A percentile compares a stretch with the other conserved stretches of the same genome.
phyloP scores from a whole-genome alignment of 2,113 vertebrate genomes.

The Rhodinocichla rosea region DNA sequence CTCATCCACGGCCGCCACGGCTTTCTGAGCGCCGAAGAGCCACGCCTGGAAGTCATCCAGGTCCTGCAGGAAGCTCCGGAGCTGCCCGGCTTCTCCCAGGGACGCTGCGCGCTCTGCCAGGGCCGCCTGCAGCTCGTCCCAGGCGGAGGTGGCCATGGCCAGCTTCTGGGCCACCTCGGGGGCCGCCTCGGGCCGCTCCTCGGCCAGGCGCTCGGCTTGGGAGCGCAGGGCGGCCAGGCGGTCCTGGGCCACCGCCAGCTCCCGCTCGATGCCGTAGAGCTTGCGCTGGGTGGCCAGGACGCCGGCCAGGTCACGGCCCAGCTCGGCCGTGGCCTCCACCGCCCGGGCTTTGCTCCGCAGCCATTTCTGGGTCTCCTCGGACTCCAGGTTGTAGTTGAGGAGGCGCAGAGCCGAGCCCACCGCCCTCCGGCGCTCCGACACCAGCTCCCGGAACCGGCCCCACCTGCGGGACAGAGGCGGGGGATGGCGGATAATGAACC shows the following conservation, averaged over 20 bases:
- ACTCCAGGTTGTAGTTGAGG: conserved; percentile 89
- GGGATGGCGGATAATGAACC: fast-evolving
- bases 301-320: conserved; percentile 86
- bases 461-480: conserved; percentile 70
- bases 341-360: conserved; percentile 86
- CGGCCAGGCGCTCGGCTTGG: conserved; percentile 78
- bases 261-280: conserved; percentile 89
- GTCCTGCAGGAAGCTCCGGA: conserved; percentile 92
- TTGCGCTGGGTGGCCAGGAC: conserved; percentile 94
- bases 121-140: conserved; percentile 82
- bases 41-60: conserved; percentile 94
- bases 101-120: conserved; percentile 82
- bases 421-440: conserved; percentile 74
- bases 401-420: conserved; percentile 86
- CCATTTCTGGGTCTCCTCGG: conserved; percentile 90
- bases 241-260: conserved; percentile 80
- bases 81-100: conserved; percentile 89
- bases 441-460: conserved; percentile 85
- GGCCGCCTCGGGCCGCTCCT: conserved; percentile 82
- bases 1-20: conserved; percentile 87
- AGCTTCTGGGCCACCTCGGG: conserved; percentile 72
- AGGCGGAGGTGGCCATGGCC: conserved; percentile 66
- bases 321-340: conserved; percentile 86
- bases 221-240: conserved; percentile 77
- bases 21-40: conserved; percentile 90